Conservation (phyloP, 1,140 invertebrate species). For the Diorhabda carinulata region DNA sequence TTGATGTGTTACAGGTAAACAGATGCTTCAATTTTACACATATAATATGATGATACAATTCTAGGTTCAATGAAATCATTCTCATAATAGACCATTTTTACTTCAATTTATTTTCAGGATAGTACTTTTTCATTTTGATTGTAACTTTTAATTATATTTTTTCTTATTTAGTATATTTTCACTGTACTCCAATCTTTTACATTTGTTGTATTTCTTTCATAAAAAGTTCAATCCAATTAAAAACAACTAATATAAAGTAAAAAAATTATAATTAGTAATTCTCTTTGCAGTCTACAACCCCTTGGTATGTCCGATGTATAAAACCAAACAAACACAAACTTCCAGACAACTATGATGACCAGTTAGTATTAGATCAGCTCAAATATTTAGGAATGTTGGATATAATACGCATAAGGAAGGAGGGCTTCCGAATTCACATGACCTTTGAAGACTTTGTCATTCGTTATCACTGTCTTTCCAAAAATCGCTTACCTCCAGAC, state of each 20-base stretch:
- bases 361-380: constrained; percentile 84
- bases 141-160: no score
- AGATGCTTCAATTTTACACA: no score
- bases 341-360: constrained; percentile 78
- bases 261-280: neutral
- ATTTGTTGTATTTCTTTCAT: no score
- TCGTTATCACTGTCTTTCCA: constrained; percentile 71
- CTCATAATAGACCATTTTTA: no score
- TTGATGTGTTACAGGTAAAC: constrained; percentile 67
- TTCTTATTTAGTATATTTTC: no score
- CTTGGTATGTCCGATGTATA: constrained; percentile 95
- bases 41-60: no score
- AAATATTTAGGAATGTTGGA: constrained; percentile 94
- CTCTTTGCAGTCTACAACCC: constrained; percentile 72
- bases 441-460: constrained; percentile 71
- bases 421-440: constrained; percentile 90
- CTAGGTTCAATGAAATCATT: no score
- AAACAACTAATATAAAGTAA: no score
- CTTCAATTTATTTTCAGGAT: no score
- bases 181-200: no score
- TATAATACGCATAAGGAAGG: constrained; percentile 88
- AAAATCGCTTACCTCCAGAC: constrained; percentile 46
- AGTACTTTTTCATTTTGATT: no score
- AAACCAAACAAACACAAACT: constrained; percentile 89
- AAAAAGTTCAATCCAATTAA: no score